Percentiles rank a stretch among this genome's conserved stretches.
phyloP scores from a whole-genome alignment of 2,797 vertebrate genomes.

The Myioborus miniatus region DNA sequence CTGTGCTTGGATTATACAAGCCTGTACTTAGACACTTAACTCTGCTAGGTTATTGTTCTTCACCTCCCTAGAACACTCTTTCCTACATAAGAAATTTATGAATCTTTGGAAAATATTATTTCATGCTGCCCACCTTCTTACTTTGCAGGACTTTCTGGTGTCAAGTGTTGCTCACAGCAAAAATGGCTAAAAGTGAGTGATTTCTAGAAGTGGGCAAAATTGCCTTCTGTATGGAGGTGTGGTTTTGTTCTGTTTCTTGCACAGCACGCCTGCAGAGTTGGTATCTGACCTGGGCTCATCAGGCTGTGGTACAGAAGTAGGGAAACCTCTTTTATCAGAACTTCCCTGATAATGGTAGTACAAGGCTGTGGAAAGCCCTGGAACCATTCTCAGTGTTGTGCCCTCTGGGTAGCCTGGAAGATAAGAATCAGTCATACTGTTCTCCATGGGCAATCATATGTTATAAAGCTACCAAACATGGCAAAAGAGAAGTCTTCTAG shows the following conservation, averaged over 20 bases:
- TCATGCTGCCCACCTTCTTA: neutral
- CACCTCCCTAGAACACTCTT: neutral
- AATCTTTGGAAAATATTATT: neutral
- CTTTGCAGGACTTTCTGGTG: neutral
- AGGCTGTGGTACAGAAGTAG: neutral
- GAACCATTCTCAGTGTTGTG: neutral
- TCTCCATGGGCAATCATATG: neutral
- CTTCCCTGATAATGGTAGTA: neutral
- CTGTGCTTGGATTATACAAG: neutral
- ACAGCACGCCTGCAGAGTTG: neutral
- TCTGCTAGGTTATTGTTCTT: neutral
- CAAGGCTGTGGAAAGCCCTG: neutral
- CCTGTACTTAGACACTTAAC: neutral
- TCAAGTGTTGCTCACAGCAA: neutral
- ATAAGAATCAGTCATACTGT: neutral
- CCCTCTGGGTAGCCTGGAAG: neutral
- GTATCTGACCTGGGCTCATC: neutral
- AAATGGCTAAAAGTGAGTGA: neutral
- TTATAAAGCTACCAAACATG: neutral
- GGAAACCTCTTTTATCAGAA: neutral
- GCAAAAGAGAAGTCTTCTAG: neutral
- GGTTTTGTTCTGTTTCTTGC: neutral
- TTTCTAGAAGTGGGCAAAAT: neutral
- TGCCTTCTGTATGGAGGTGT: neutral
- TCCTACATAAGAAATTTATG: neutral